Base-by-base conservation (phyloP, 2,113 vertebrate genomes). In the Scomber japonicus region DNA sequence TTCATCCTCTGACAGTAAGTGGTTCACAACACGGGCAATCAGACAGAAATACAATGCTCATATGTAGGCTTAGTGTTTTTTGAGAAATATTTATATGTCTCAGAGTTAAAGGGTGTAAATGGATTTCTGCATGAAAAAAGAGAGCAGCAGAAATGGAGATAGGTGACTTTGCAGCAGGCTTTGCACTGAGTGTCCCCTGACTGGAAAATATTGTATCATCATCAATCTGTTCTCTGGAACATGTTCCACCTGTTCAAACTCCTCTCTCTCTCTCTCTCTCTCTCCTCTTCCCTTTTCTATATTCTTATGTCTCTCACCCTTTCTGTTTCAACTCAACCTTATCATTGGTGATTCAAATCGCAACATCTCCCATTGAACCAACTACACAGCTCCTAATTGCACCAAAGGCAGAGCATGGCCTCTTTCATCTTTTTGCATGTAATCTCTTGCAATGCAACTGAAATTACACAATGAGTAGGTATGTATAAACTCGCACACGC, bases 301-400 rank as follows among this genome's bases (percentile, higher is more conserved):
- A 24, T 17, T 27, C 49, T 14, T 15, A 19, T 12, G 48, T 64
- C 71, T 80, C 75, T 70, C 16, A 11, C 78, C 50, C 82, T 16
- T 30, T 83, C 76, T 57, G 68, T 71, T 87, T 89, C 70, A 84
- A 66, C 83, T 84, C 78, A 71, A 67, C 78, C 90, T 84, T 73
- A 79, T 87, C 82, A 82, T 71, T 75, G 83, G 83, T 81, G 63
- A 68, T 83, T 88, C 84, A 91, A 78, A 85, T 56, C 62, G 61
- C 72, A 59, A 40, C 63, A 60, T 81, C 70, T 81, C 75, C 86
- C 55, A 60, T 62, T 91, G 66, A 90, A 88, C 83, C 89, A 86
- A 89, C 86, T 91, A 92, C 77, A 83, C 75, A 60, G 60, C 75
- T 68, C n/a, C 82, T 94, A 94, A 94, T 92, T 93, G 87, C 81